A percentile compares a stretch with the other conserved stretches of the same genome.
Evolutionary conservation across 2,888 invertebrate species (phyloP).

Genomic region (Andrena flavipes): DNA sequence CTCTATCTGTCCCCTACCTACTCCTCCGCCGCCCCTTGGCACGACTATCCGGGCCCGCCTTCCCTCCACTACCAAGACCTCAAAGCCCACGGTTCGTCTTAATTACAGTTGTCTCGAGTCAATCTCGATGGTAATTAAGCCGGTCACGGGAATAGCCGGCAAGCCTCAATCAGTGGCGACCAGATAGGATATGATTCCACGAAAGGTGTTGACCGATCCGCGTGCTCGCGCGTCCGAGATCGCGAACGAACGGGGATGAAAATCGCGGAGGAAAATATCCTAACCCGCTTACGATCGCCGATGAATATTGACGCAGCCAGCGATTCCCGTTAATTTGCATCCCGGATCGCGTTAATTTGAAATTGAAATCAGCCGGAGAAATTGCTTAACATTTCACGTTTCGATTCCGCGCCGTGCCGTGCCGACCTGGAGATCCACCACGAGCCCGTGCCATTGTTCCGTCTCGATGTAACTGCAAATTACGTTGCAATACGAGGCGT

Average conservation of each 20-base stretch:
- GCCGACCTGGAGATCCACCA: conserved; percentile 35
- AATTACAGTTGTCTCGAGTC: conserved; percentile 84
- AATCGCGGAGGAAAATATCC: conserved; percentile 29
- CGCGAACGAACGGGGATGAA: background rate
- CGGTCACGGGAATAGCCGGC: conserved; percentile 65
- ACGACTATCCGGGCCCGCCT: conserved; percentile 38
- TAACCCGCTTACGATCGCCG: conserved; percentile 41
- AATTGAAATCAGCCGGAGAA: conserved; percentile 56
- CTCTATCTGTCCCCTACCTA: conserved; percentile 1
- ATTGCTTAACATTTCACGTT: conserved; percentile 56
- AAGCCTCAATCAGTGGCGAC: conserved; percentile 45
- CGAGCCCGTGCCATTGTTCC: conserved; percentile 32
- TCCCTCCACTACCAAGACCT: conserved; percentile 61
- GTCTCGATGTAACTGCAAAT: conserved; percentile 37
- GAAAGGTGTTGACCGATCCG: conserved; percentile 33
- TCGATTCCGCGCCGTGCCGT: conserved; percentile 33
- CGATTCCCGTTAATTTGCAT: conserved; percentile 52
- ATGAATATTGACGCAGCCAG: conserved; percentile 52
- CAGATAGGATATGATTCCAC: conserved; percentile 40
- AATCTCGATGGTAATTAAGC: conserved; percentile 85
- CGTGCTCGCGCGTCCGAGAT: conserved; percentile 24
- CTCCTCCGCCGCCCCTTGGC: conserved; percentile 6
- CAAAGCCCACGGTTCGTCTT: conserved; percentile 82
- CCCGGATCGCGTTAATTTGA: conserved; percentile 51
- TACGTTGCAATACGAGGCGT: conserved; percentile 13